Percentiles rank a stretch among this genome's conserved stretches.
Conservation (phyloP, 2,797 vertebrate species). For the Aythya fuligula region DNA sequence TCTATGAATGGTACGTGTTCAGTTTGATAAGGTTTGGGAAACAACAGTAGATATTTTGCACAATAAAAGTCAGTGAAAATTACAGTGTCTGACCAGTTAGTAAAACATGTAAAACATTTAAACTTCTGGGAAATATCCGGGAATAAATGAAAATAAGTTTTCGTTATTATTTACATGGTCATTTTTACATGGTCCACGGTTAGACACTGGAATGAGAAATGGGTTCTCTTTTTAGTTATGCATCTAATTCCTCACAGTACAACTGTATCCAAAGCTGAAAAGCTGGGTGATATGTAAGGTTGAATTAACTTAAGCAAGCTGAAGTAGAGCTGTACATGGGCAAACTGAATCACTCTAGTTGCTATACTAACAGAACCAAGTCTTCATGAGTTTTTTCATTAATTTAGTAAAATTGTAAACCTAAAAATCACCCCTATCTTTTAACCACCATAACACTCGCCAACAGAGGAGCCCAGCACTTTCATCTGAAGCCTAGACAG, state of each 20-base stretch:
- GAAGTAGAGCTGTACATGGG: background rate
- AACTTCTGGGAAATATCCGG: background rate
- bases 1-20: background rate
- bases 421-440: background rate
- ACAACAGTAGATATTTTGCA: background rate
- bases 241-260: background rate
- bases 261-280: background rate
- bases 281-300: background rate
- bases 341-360: background rate
- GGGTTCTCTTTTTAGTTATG: background rate
- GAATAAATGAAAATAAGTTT: background rate
- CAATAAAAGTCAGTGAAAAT: background rate
- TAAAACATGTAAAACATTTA: background rate
- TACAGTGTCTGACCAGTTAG: background rate
- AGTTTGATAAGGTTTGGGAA: background rate
- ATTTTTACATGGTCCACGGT: background rate
- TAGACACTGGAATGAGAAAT: background rate
- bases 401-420: background rate
- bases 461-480: background rate
- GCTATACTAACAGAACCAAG: background rate
- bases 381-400: background rate
- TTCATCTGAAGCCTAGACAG: background rate
- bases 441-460: background rate
- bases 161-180: background rate
- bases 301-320: background rate